These are phyloP conservation scores for Bucco capensis DNA, from an alignment of 2,113 vertebrate species.

Conservation along the genomic window DNA sequence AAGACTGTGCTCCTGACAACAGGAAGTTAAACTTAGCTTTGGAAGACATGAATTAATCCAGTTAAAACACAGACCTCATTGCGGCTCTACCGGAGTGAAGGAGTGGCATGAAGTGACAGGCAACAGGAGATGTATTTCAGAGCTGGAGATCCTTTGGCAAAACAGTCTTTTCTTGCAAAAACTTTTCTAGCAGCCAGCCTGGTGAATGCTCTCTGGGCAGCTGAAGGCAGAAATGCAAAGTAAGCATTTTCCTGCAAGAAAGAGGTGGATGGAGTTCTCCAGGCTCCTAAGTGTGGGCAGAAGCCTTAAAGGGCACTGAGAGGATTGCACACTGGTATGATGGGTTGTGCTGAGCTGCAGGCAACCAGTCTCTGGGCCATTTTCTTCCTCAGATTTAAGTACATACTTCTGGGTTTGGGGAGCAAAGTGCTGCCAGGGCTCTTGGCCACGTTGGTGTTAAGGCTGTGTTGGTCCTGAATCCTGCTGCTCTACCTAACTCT, in stretches of 20 bases:
- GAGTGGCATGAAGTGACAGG: accelerated
- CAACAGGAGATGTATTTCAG: neutral
- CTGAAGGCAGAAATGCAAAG: neutral
- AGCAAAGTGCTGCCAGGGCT: neutral
- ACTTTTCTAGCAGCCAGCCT: neutral
- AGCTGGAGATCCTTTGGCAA: neutral
- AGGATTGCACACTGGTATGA: neutral
- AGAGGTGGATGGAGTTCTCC: neutral
- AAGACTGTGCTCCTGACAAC: neutral
- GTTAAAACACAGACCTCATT: neutral
- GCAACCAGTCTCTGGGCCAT: neutral
- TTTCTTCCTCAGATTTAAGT: neutral
- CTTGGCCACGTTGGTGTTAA: neutral
- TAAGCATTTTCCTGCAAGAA: neutral
- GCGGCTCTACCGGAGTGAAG: neutral
- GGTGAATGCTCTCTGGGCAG: neutral
- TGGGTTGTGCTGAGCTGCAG: neutral
- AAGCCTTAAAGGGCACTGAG: neutral
- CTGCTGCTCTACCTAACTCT: neutral
- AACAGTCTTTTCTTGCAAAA: neutral
- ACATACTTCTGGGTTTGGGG: accelerated
- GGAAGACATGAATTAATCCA: neutral
- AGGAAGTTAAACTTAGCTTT: neutral
- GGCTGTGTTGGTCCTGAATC: neutral
- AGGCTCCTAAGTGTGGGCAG: neutral